Evolutionary conservation across 2,113 vertebrate genomes (phyloP).

Genomic region (Stercorarius parasiticus): DNA sequence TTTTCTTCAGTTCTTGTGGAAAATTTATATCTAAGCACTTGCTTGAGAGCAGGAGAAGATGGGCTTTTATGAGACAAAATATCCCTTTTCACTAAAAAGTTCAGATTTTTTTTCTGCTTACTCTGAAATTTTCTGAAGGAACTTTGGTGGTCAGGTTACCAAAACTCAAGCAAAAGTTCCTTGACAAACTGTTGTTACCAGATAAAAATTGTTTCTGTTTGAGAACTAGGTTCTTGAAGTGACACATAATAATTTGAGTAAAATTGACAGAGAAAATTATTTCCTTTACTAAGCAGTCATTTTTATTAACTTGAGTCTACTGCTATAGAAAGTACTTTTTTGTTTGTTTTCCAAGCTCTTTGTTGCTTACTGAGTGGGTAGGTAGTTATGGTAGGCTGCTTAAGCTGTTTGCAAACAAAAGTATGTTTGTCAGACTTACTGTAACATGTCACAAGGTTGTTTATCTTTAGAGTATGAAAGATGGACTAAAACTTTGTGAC

Average conservation of each 20-base stretch:
- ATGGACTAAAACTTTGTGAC: neutral
- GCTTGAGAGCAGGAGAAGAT: neutral
- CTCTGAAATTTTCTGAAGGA: neutral
- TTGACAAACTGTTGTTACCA: neutral
- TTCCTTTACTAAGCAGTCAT: neutral
- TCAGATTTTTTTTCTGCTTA: neutral
- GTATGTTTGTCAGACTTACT: slow-evolving; percentile 10
- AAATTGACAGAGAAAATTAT: neutral
- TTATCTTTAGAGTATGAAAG: slow-evolving; percentile 28
- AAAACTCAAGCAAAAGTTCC: neutral
- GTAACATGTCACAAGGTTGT: slow-evolving; percentile 30
- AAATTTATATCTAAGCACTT: neutral
- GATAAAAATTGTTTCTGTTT: neutral
- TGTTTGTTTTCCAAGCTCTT: slow-evolving; percentile 5
- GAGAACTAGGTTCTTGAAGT: neutral
- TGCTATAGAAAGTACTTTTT: neutral
- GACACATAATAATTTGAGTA: neutral
- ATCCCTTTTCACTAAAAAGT: neutral
- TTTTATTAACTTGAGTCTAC: neutral
- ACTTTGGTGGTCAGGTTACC: neutral
- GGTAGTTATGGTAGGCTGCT: slow-evolving; percentile 26
- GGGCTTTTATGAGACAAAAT: neutral
- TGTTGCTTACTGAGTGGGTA: slow-evolving; percentile 17
- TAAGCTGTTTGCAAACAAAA: slow-evolving; percentile 35
- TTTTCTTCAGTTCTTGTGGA: neutral